These are phyloP conservation scores for Copidosoma floridanum DNA, from an alignment of 1,140 invertebrate genomes.

Conservation along the genomic window DNA sequence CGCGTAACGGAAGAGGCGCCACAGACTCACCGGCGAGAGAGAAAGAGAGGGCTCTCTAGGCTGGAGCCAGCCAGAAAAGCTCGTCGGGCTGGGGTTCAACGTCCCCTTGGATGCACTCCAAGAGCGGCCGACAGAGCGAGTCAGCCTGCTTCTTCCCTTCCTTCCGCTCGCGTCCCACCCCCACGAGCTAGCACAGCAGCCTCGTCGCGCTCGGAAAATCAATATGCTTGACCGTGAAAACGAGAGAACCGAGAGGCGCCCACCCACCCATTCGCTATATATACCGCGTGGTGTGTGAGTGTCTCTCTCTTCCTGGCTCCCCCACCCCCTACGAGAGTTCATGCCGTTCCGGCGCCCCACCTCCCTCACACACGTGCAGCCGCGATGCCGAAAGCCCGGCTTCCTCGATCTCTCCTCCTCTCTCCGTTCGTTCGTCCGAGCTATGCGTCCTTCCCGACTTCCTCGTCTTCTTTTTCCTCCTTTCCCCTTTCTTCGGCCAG, in stretches of 20 bases:
- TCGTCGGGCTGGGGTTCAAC: constrained; percentile 46
- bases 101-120: constrained; percentile 56
- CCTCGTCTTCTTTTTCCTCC: not conserved
- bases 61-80: constrained; percentile 22
- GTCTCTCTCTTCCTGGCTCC: no score
- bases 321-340: no score
- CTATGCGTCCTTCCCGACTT: not conserved
- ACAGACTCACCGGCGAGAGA: constrained; percentile 18
- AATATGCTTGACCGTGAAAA: constrained; percentile 59
- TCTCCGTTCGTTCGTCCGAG: not conserved
- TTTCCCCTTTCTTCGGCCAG: not conserved
- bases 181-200: no score
- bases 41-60: not conserved
- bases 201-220: constrained; percentile 42
- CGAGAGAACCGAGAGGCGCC: constrained; percentile 39
- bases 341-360: not conserved
- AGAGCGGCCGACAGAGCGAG: no score
- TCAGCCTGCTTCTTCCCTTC: constrained; percentile 40
- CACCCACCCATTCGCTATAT: no score
- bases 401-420: not conserved
- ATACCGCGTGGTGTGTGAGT: no score
- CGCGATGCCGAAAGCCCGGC: not conserved
- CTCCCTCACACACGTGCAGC: not conserved
- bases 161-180: constrained; percentile 36
- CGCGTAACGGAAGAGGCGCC: constrained; percentile 31